Percentiles rank a stretch among this genome's conserved stretches.
phyloP scores from a whole-genome alignment of 1,140 invertebrate species.

The Halictus rubicundus region DNA sequence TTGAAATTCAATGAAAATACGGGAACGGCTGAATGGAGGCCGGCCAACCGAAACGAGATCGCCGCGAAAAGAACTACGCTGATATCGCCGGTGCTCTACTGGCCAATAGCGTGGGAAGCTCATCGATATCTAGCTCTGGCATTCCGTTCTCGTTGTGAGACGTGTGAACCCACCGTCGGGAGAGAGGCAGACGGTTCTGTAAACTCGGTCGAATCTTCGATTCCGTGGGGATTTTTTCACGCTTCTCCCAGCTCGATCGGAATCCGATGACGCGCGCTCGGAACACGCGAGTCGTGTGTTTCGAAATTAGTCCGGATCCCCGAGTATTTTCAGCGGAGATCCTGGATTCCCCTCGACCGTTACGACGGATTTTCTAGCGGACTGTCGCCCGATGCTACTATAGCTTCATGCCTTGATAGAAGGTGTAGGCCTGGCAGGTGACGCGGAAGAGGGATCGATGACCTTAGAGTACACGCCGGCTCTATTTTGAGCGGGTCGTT shows the following conservation, averaged over 20 bases:
- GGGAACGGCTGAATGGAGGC: neutral
- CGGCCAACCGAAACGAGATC: neutral
- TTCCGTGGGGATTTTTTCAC: too few relatives aligned
- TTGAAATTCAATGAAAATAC: neutral
- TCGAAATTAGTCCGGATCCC: neutral
- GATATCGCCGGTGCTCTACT: neutral
- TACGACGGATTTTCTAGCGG: neutral
- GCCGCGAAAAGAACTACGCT: neutral
- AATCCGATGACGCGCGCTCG: neutral
- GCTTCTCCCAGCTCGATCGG: too few relatives aligned
- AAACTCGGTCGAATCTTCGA: neutral
- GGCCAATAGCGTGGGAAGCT: slow-evolving; percentile 3
- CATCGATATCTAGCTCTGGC: slow-evolving; percentile 3
- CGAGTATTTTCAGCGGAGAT: neutral
- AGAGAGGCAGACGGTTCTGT: neutral
- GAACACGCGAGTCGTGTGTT: neutral
- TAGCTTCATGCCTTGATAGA: slow-evolving; percentile 1
- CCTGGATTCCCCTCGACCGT: neutral
- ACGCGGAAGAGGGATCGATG: slow-evolving; percentile 67
- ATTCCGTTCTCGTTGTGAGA: slow-evolving; percentile 12
- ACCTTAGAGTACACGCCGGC: slow-evolving; percentile 59
- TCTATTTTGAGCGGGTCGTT: slow-evolving; percentile 64
- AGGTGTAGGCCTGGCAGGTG: slow-evolving; percentile 58
- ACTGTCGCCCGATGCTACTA: neutral
- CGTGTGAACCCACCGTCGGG: neutral